Evolutionary conservation across 2,797 vertebrate species (phyloP), one percentile per base, ranked within the genome.

Genomic region (Parauchenoglanis ngamensis): DNA sequence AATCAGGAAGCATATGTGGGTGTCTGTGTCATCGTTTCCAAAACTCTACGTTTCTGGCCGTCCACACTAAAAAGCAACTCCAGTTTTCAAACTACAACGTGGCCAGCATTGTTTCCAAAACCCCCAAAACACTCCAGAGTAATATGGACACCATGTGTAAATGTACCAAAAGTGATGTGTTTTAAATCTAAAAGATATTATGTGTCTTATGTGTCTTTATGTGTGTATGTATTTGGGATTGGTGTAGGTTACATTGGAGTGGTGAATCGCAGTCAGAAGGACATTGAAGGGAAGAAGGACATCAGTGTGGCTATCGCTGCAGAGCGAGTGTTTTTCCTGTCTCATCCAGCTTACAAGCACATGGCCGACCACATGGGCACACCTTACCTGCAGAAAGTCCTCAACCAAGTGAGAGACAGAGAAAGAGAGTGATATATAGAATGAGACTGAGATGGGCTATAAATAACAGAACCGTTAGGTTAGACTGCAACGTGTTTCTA

Each of bases 181-280:
- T 49, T 49, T 49, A 49, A 49, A 49, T 6, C 46, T 49, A 49
- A 35, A 35, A 35, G 35, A 35, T 35, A 49, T 8, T 49, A n/a
- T n/a, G n/a, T n/a, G n/a, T 79, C 19, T 77, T 35, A 35, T 57
- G 49, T 54, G 73, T 7, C 77, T 40, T 3, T 52, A 3, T 77
- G 35, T 61, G 57, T 57, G 4, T 63, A 7, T 85, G 8, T 35
- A 3, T 63, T 10, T 88, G 25, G 80, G 83, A 52, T 89, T 54
- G 35, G 0, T 92, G 56, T 91, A 97, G 97, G 97, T 88, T 97
- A 97, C 87, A 93, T 97, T 61, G 96, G 97, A 46, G 95, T 97
- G 85, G 96, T 97, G 78, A 97, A 97, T 92, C 96, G 96, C 84
- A 96, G 97, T 91, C 97, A 97, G 93, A 97, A 96, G 92, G 96